Percentiles rank a stretch among this genome's conserved stretches.
These are phyloP conservation scores for Adrianichthys oophorus DNA, from an alignment of 2,797 vertebrate genomes.

Conservation along the genomic window DNA sequence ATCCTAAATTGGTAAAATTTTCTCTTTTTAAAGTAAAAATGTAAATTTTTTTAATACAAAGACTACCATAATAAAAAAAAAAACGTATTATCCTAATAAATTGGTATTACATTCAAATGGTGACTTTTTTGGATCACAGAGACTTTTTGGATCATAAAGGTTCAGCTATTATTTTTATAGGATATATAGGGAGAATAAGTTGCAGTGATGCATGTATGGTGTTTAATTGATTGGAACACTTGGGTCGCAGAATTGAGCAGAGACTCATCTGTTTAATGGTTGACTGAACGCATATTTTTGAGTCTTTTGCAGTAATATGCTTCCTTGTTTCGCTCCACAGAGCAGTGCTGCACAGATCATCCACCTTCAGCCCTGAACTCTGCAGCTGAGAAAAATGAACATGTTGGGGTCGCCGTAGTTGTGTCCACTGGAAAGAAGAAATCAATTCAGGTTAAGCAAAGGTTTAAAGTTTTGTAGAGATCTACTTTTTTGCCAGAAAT, in stretches of 20 bases:
- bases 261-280: slow-evolving; percentile 1
- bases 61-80: too few relatives aligned
- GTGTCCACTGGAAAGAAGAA: not conserved
- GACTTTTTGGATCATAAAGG: too few relatives aligned
- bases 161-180: not conserved
- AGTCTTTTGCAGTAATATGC: slow-evolving; percentile 7
- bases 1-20: too few relatives aligned
- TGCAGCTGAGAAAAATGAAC: slow-evolving; percentile 2
- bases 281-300: slow-evolving; percentile 16
- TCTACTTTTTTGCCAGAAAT: too few relatives aligned
- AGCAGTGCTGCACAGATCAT: slow-evolving; percentile 1
- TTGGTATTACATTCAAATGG: slow-evolving; percentile 2
- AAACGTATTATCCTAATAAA: too few relatives aligned
- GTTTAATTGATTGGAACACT: slow-evolving; percentile 4
- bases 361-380: slow-evolving; percentile 15
- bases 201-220: not conserved
- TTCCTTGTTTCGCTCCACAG: slow-evolving; percentile 1
- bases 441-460: not conserved
- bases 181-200: not conserved
- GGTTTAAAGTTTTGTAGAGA: slow-evolving; percentile 3
- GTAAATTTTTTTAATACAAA: too few relatives aligned
- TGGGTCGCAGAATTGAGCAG: slow-evolving; percentile 1
- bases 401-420: not conserved
- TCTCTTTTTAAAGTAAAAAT: too few relatives aligned
- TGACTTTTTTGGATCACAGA: not conserved